Base-by-base conservation (phyloP, 2,797 vertebrate species). In the Artibeus lituratus region DNA sequence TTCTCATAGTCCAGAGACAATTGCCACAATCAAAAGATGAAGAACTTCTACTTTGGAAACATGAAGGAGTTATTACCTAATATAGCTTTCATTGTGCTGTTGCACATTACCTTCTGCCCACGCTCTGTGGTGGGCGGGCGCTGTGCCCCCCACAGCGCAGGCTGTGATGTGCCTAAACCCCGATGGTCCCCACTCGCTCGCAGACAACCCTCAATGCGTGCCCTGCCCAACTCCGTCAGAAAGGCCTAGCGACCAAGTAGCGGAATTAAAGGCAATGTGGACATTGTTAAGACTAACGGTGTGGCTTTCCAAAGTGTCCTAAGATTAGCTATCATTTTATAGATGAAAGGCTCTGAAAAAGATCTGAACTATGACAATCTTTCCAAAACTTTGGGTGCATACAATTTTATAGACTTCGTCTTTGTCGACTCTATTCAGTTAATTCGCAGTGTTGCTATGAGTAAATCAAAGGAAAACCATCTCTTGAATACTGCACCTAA, bases 21-120 rank as follows among this genome's bases (percentile, higher is more conserved):
- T 0, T 2, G 32, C 2, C 3, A 2, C 7, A 1, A 26, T 2
- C 39, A 44, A 42, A 47, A 42, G 53, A 53, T 3, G 4, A 69
- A 1, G 21, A 53, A 32, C 9, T 7, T 29, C 29, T 4, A 26
- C 7, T 4, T 35, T 10, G 42, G 88, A 73, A 49, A 29, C 47
- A 49, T 0, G 7, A 42, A 39, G 22, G 10, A 2, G 18, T 19
- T 39, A 35, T 39, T 21, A 5, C 57, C 16, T 2, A 10, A 7
- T 1, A 15, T 0, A 26, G 6, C 4, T 12, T 42, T 32, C 57
- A 15, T 11, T 29, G 18, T 21, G 49, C 29, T 29, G 32, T 0
- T 1, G 9, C 55, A 16, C 7, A 0, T 4, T 0, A 24, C 19
- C 32, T 2, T 4, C 72, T 16, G 15, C 4, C 62, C 7, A 0